Evolutionary conservation across 2,113 vertebrate genomes (phyloP), one percentile per base, ranked within the genome.

Genomic region (Vicugna pacos): DNA sequence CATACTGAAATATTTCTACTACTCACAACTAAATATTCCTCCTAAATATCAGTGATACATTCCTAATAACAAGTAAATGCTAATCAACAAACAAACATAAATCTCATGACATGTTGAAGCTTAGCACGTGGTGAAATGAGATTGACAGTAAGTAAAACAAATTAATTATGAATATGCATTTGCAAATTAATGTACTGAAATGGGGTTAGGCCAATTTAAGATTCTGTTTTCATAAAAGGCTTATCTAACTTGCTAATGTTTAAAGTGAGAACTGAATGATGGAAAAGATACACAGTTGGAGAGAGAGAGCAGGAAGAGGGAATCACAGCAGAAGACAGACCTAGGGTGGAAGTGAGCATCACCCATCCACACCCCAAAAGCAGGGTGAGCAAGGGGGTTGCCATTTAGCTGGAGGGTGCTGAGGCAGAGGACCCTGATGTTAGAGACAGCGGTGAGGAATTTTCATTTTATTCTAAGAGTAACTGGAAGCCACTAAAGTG

Each of bases 341-440:
- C 5, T 9, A 35, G 22, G 0, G 17, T 80, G 46, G 56, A 65
- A 73, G 48, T 11, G 8, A 70, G 6, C 50, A 5, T 22, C 15
- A 1, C 64, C 19, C 35, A 1, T 32, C 30, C 17, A 35, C 19
- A 75, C 10, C 11, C 22, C 5, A 26, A 0, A 69, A 76, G 35
- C n/a, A 77, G 9, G 14, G 7, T 62, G 50, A 84, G 16, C 19
- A 46, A 46, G 32, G 6, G 5, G 12, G 52, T 1, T 6, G 6
- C 1, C 10, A 0, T 26, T 17, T 11, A 35, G 1, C 5, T 32
- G 26, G 5, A 88, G 42, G 7, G 1, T 0, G 11, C 1, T 35
- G 0, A 6, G 28, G 1, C 20, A 75, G 76, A 24, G 15, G 28
- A 62, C 30, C n/a, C 15, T 28, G 38, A 24, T 4, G 4, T 60